A percentile compares a stretch with the other conserved stretches of the same genome.
These are phyloP conservation scores for Aricia artaxerxes DNA, from an alignment of 2,888 invertebrate genomes.

Conservation along the genomic window DNA sequence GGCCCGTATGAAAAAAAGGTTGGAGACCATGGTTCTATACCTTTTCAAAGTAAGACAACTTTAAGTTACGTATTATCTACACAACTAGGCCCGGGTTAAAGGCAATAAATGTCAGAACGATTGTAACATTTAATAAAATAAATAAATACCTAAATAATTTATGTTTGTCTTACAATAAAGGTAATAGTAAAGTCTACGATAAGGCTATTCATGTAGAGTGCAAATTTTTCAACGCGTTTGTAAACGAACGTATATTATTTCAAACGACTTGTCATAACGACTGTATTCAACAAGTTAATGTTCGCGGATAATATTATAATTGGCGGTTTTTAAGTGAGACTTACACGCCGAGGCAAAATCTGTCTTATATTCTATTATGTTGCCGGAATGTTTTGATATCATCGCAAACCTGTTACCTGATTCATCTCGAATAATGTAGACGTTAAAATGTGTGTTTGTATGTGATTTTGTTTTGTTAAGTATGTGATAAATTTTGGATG, in stretches of 20 bases:
- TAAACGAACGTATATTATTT: neutral
- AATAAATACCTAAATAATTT: too few relatives aligned
- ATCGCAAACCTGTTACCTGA: slow-evolving; percentile 4
- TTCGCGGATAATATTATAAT: slow-evolving; percentile 27
- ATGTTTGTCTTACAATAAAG: too few relatives aligned
- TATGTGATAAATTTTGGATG: too few relatives aligned
- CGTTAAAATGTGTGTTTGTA: neutral
- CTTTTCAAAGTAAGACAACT: too few relatives aligned
- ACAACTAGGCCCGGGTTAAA: too few relatives aligned
- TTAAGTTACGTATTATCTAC: too few relatives aligned
- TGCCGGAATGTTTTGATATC: neutral
- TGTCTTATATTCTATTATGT: slow-evolving; percentile 6
- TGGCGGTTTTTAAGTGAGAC: slow-evolving; percentile 20
- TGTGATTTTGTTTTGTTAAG: neutral
- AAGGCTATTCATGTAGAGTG: neutral
- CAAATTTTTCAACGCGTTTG: neutral
- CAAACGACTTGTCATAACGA: slow-evolving; percentile 18
- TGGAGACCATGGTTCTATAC: too few relatives aligned
- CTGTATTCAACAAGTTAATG: slow-evolving; percentile 11
- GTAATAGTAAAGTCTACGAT: neutral
- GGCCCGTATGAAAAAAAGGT: too few relatives aligned
- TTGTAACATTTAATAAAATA: too few relatives aligned
- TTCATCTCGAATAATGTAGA: neutral
- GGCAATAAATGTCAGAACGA: too few relatives aligned
- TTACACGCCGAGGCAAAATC: neutral